Conservation (phyloP, 2,888 invertebrate genomes). For the Gymnosoma rotundatum region DNA sequence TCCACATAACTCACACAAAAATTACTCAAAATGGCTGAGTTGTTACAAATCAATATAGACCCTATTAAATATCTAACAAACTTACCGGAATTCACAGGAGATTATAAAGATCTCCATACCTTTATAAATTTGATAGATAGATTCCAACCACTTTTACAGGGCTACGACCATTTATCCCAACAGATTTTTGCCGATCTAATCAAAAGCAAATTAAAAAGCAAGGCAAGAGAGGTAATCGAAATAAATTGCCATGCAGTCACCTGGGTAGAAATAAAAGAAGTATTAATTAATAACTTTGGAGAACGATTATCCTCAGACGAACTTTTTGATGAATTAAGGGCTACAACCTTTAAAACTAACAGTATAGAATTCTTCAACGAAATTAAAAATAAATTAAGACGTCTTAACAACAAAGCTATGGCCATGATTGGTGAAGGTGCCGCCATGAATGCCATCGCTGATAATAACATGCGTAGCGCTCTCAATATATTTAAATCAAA, state of each 20-base stretch:
- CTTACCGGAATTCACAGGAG: constrained; percentile 11
- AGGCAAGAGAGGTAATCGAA: constrained; percentile 60
- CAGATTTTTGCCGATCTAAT: constrained; percentile 6
- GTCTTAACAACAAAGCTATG: constrained; percentile 57
- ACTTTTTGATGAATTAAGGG: constrained; percentile 56
- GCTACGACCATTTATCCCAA: constrained; percentile 6
- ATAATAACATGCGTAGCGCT: too few relatives aligned
- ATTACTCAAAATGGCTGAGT: too few relatives aligned
- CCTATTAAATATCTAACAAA: not conserved
- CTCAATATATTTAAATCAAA: constrained; percentile 38
- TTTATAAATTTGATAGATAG: constrained; percentile 9
- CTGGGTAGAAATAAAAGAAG: constrained; percentile 58
- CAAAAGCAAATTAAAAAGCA: constrained; percentile 30
- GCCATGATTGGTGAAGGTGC: not conserved
- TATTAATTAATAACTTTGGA: constrained; percentile 64
- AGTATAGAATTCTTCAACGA: constrained; percentile 59
- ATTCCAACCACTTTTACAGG: constrained; percentile 6
- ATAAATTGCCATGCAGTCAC: constrained; percentile 60
- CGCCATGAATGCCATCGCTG: constrained; percentile 29
- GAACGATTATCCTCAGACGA: constrained; percentile 55
- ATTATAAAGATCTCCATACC: constrained; percentile 15
- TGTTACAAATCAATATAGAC: not conserved
- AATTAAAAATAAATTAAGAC: constrained; percentile 50
- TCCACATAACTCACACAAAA: too few relatives aligned
- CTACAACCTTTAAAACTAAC: constrained; percentile 57